Evolutionary conservation across 2,888 invertebrate genomes (phyloP).

Genomic region (Exocentrus adspersus): DNA sequence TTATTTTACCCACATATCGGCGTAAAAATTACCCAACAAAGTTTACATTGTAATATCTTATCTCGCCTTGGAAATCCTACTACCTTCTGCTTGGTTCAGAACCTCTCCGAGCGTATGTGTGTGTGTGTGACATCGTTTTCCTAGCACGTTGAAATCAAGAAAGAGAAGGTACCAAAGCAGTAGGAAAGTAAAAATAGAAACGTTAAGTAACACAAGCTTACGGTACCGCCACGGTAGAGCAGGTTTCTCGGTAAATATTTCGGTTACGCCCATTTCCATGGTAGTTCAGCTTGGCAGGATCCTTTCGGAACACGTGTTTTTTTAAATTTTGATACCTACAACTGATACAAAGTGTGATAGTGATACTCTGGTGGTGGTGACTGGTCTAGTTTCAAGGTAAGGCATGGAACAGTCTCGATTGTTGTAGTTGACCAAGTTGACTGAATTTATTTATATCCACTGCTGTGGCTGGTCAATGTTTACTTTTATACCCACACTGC

Average conservation of each 20-base stretch:
- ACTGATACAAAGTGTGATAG: neutral
- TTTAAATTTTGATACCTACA: neutral
- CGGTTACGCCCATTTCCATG: slow-evolving; percentile 23
- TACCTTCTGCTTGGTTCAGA: too few species aligned
- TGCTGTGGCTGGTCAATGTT: neutral
- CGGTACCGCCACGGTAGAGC: slow-evolving; percentile 31
- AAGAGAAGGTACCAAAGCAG: neutral
- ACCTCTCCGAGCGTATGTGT: too few species aligned
- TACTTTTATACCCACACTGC: too few species aligned
- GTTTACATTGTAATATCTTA: too few species aligned
- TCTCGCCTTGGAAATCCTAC: too few species aligned
- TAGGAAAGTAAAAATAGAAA: slow-evolving; percentile 22
- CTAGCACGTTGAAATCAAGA: too few species aligned
- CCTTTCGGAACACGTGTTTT: slow-evolving; percentile 11
- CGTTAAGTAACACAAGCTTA: slow-evolving; percentile 33
- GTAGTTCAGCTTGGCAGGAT: slow-evolving; percentile 11
- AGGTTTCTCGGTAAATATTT: slow-evolving; percentile 20
- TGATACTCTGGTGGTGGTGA: too few species aligned
- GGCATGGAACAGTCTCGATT: slow-evolving; percentile 13
- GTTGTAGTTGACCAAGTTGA: slow-evolving; percentile 12
- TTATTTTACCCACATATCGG: too few species aligned
- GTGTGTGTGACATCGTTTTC: too few species aligned
- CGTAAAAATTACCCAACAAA: too few species aligned
- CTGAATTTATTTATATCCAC: slow-evolving; percentile 4
- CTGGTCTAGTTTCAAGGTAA: slow-evolving; percentile 12